Evolutionary conservation across 2,888 invertebrate species (phyloP).

Genomic region (Allygus modestus): DNA sequence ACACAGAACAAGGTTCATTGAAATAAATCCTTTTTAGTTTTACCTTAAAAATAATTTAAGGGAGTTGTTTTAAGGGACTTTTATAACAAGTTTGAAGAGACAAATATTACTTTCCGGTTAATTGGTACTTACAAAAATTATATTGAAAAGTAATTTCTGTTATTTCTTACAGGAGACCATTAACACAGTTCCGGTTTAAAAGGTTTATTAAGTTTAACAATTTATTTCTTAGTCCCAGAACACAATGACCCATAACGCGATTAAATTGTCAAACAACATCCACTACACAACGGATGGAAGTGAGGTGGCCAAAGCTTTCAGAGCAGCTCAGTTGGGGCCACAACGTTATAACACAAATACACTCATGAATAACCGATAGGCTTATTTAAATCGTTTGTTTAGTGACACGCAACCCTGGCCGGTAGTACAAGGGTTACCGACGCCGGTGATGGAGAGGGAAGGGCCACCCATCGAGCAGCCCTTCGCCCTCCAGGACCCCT

Average conservation of each 20-base stretch:
- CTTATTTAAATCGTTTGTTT: slow-evolving; percentile 25
- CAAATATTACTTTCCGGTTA: no score
- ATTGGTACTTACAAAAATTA: no score
- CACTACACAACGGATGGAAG: not conserved
- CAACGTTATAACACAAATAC: slow-evolving; percentile 34
- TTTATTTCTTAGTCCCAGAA: no score
- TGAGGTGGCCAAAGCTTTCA: slow-evolving; percentile 3
- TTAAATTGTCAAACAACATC: slow-evolving; percentile 18
- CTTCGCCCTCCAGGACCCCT: slow-evolving; percentile 10
- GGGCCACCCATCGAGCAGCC: slow-evolving; percentile 33
- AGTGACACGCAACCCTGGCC: slow-evolving; percentile 32
- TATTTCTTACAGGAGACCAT: no score
- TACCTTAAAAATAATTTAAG: no score
- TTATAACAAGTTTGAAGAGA: no score
- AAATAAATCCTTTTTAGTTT: no score
- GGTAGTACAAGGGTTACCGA: slow-evolving; percentile 20
- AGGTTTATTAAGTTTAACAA: no score
- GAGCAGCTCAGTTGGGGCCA: slow-evolving; percentile 2
- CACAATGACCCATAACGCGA: not conserved
- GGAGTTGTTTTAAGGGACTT: no score
- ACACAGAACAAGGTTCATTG: no score
- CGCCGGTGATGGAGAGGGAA: not conserved
- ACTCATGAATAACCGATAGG: slow-evolving; percentile 55
- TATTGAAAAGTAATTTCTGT: no score
- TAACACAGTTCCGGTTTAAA: no score